phyloP scores from a whole-genome alignment of 2,888 invertebrate genomes.

The Mythimna impura region DNA sequence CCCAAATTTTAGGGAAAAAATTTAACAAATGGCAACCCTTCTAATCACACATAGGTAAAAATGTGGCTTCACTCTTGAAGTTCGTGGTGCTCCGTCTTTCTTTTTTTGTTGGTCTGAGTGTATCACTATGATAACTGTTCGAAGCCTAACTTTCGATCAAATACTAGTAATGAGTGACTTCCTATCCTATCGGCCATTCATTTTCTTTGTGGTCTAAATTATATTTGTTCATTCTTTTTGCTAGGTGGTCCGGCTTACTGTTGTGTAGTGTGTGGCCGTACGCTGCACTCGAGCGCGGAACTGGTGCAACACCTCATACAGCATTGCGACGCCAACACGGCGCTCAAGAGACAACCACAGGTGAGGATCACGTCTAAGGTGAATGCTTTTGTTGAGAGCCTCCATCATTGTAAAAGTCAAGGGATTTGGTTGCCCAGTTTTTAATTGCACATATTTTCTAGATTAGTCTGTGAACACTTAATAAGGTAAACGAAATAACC shows the following conservation, averaged over 20 bases:
- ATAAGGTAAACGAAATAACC: neutral
- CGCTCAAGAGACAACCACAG: constrained; percentile 94
- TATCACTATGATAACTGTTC: no score
- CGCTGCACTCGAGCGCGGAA: constrained; percentile 93
- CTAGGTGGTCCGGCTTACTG: constrained; percentile 91
- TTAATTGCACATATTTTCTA: neutral
- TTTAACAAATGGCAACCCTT: no score
- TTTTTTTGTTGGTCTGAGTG: no score
- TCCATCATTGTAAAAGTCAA: neutral
- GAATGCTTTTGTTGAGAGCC: constrained; percentile 8
- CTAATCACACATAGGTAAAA: no score
- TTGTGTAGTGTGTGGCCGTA: constrained; percentile 94
- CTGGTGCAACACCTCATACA: constrained; percentile 95
- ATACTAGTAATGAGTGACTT: neutral
- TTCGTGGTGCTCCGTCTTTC: no score
- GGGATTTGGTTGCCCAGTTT: neutral
- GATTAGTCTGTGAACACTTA: neutral
- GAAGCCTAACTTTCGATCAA: neutral
- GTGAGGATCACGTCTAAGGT: constrained; percentile 72
- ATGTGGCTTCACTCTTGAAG: no score
- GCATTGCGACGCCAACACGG: constrained; percentile 96
- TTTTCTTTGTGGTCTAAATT: neutral
- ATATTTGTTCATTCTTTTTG: constrained; percentile 4
- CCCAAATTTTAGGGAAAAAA: no score
- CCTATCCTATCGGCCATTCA: no score